These are phyloP conservation scores for Xestobium rufovillosum DNA, from an alignment of 2,888 invertebrate species.

Conservation along the genomic window DNA sequence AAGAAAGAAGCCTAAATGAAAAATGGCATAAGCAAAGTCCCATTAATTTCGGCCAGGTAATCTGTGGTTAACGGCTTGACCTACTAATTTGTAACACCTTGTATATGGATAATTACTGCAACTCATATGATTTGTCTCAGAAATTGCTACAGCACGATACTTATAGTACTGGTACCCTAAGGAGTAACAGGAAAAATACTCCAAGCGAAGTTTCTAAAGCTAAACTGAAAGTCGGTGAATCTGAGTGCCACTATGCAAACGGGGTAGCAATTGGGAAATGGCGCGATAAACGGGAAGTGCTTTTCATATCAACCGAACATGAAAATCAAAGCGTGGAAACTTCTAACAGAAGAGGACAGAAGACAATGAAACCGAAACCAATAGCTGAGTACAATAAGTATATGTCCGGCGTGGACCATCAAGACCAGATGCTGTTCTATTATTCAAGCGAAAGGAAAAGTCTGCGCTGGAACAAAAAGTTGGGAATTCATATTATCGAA, in stretches of 20 bases:
- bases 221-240: background rate
- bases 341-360: slow-evolving; percentile 3
- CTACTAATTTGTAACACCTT: too few relatives aligned
- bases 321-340: background rate
- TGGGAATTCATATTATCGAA: slow-evolving; percentile 10
- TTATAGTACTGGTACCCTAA: slow-evolving; percentile 1
- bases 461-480: slow-evolving; percentile 10
- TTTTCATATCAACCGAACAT: background rate
- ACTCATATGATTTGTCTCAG: slow-evolving; percentile 6
- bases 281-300: slow-evolving; percentile 1
- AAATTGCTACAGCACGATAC: background rate
- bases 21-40: too few relatives aligned
- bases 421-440: slow-evolving; percentile 10
- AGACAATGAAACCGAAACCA: slow-evolving; percentile 4
- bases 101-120: slow-evolving; percentile 23
- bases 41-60: too few relatives aligned
- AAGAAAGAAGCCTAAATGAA: too few relatives aligned
- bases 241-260: too few relatives aligned
- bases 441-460: slow-evolving; percentile 10
- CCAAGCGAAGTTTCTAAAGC: background rate
- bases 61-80: too few relatives aligned
- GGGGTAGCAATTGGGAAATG: background rate
- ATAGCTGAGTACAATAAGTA: slow-evolving; percentile 10
- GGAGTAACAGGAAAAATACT: background rate
- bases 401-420: slow-evolving; percentile 8